These are phyloP conservation scores for Heliocidaris erythrogramma DNA, from an alignment of 35 echinoderm and acorn worm species.

Conservation along the genomic window DNA sequence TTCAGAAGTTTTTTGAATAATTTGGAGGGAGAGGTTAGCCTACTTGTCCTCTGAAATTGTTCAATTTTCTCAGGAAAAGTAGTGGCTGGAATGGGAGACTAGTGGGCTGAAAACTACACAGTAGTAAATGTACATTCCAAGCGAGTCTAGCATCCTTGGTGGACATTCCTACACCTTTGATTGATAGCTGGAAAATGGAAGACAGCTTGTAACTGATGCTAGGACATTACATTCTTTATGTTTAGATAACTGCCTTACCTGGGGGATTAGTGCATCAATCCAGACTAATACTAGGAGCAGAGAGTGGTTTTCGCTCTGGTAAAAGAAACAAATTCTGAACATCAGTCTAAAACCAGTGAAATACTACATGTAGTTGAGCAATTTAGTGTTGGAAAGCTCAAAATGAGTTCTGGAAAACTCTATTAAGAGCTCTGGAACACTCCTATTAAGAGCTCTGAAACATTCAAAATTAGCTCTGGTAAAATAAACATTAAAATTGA, in stretches of 20 bases:
- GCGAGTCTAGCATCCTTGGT: background rate
- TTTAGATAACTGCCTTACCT: background rate
- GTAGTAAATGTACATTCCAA: conserved; percentile 18
- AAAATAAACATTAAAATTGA: no score
- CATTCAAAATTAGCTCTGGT: no score
- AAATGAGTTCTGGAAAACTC: no score
- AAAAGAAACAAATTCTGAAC: no score
- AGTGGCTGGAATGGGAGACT: background rate
- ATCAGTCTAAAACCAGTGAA: no score
- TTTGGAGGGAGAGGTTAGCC: no score
- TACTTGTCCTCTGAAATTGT: no score
- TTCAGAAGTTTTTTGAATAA: no score
- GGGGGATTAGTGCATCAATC: background rate
- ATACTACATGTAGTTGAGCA: no score
- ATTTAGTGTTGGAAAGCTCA: no score
- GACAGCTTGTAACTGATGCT: background rate
- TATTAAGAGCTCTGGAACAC: no score
- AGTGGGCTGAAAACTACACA: background rate
- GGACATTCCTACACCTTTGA: background rate
- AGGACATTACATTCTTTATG: background rate
- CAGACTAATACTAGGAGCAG: background rate
- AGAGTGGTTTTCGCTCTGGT: background rate
- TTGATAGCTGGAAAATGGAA: background rate
- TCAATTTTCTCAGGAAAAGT: background rate
- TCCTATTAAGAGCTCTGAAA: no score